phyloP scores from a whole-genome alignment of 1,140 invertebrate species.

The Danaus melanippus region DNA sequence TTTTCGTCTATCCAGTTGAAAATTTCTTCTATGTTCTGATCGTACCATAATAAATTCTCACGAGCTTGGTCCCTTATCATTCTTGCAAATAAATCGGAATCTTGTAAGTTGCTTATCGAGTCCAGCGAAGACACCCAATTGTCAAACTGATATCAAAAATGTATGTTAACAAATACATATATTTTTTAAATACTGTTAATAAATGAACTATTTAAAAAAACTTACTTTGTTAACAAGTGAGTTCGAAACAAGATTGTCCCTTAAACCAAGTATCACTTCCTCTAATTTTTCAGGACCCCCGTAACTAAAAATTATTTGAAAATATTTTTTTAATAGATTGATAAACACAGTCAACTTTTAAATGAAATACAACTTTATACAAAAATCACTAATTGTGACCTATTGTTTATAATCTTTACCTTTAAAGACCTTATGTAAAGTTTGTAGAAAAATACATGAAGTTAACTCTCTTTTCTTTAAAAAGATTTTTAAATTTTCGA shows the following conservation, averaged over 20 bases:
- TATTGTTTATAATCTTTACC: not conserved
- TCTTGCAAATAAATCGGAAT: constrained; percentile 30
- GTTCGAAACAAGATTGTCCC: constrained; percentile 26
- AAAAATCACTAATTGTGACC: not conserved
- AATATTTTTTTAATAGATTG: constrained; percentile 1
- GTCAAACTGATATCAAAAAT: constrained; percentile 29
- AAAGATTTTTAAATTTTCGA: not conserved
- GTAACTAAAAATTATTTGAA: constrained; percentile 31
- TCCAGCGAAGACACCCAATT: constrained; percentile 39
- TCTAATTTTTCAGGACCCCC: constrained; percentile 44
- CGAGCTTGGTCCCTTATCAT: constrained; percentile 16
- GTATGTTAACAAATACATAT: constrained; percentile 16
- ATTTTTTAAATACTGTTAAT: not conserved
- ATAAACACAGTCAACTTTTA: no score
- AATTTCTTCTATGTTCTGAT: constrained; percentile 21
- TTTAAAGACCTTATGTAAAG: no score
- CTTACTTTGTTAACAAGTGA: no score
- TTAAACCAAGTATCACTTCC: constrained; percentile 33
- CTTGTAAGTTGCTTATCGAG: constrained; percentile 30
- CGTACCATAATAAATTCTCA: constrained; percentile 35
- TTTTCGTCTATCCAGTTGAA: constrained; percentile 64
- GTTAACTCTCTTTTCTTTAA: no score
- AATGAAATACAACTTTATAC: not conserved
- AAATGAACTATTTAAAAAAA: no score
- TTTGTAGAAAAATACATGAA: no score